Evolutionary conservation across 2,797 vertebrate genomes (phyloP).

Genomic region (Enteromius viviparus): DNA sequence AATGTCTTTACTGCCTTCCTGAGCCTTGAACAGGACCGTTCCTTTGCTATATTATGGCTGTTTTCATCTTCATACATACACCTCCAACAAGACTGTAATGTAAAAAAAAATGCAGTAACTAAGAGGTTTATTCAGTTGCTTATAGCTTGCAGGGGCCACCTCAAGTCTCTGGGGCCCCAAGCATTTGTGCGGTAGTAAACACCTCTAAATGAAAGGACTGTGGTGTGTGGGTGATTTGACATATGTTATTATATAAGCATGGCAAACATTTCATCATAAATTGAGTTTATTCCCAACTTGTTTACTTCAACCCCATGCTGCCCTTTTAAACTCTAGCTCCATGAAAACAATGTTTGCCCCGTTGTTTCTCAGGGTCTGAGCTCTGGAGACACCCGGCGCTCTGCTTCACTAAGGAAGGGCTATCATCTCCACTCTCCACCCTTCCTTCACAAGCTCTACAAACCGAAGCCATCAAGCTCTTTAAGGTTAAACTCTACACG

Average conservation of each 20-base stretch:
- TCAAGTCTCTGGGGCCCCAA: not conserved
- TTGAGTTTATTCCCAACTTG: conserved; percentile 6
- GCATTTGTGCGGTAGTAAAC: not conserved
- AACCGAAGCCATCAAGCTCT: conserved; percentile 96
- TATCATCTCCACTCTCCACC: conserved; percentile 89
- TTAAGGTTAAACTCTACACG: conserved; percentile 81
- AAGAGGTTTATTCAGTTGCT: not conserved
- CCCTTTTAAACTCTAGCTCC: not conserved
- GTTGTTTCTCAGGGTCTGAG: conserved; percentile 80
- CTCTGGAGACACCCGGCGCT: conserved; percentile 91
- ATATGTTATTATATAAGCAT: not conserved
- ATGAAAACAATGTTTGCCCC: not conserved
- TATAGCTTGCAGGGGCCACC: not conserved
- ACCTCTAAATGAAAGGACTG: conserved; percentile 6
- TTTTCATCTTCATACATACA: not conserved
- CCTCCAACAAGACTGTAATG: not conserved
- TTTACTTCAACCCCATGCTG: not conserved
- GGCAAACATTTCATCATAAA: not conserved
- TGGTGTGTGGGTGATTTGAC: not conserved
- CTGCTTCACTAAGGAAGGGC: conserved; percentile 95
- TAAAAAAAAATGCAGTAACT: not conserved
- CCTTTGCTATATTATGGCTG: too few relatives aligned
- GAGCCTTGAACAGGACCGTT: too few relatives aligned
- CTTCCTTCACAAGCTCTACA: conserved; percentile 94
- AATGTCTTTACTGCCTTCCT: too few relatives aligned